These are phyloP conservation scores for Steinernema feltiae DNA, from an alignment of 1,140 invertebrate species.

Conservation along the genomic window DNA sequence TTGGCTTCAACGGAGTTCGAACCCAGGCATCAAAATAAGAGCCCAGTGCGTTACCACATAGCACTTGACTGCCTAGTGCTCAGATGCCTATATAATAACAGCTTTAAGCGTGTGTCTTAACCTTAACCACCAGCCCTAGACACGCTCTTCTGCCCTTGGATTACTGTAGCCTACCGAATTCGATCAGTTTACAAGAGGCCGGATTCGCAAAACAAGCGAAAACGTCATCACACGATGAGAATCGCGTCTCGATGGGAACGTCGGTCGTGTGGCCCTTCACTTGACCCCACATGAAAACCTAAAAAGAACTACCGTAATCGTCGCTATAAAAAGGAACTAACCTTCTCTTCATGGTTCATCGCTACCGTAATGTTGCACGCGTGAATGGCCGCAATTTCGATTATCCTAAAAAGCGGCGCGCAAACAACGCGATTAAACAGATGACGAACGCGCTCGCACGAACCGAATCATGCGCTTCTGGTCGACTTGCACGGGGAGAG, in stretches of 20 bases:
- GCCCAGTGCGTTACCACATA: no score
- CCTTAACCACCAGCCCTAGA: no score
- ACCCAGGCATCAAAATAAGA: no score
- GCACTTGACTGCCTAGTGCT: no score
- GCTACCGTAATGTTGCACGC: conserved; percentile 67
- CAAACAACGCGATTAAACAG: background rate
- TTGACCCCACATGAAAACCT: conserved; percentile 69
- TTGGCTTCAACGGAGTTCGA: no score
- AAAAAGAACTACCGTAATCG: no score
- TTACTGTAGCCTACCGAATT: no score
- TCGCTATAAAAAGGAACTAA: no score
- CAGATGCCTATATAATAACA: no score
- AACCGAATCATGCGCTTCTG: background rate
- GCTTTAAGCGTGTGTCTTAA: no score
- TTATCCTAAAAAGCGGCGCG: conserved; percentile 60
- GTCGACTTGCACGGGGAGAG: conserved; percentile 3
- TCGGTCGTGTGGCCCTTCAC: conserved; percentile 66
- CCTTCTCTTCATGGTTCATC: conserved; percentile 64
- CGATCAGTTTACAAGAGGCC: conserved; percentile 64
- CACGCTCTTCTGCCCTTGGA: no score
- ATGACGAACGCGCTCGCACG: background rate
- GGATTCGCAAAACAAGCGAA: conserved; percentile 66
- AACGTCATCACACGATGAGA: conserved; percentile 65
- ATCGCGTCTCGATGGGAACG: conserved; percentile 63
- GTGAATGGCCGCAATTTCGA: conserved; percentile 67